A percentile compares a stretch with the other conserved stretches of the same genome.
Conservation (phyloP, 2,113 vertebrate genomes). For the Hippocampus mohnikei region DNA sequence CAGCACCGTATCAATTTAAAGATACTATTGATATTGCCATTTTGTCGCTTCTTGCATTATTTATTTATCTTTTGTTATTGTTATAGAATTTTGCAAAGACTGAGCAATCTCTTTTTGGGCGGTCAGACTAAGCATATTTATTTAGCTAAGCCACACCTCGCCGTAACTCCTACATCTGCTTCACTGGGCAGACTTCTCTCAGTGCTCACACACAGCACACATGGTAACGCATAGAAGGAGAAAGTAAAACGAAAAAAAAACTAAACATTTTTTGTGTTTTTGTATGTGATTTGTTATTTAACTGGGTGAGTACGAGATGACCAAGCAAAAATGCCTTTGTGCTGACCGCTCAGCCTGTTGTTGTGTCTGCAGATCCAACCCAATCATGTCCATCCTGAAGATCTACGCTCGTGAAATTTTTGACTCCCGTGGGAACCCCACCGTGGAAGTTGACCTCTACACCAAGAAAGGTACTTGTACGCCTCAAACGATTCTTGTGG, state of each 20-base stretch:
- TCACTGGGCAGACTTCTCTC: conserved; percentile 1
- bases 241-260: neutral
- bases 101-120: conserved; percentile 16
- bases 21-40: neutral
- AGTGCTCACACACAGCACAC: neutral
- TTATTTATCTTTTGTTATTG: neutral
- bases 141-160: conserved; percentile 37
- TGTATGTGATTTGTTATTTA: neutral
- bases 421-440: conserved; percentile 98
- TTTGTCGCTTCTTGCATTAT: conserved; percentile 1
- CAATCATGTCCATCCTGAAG: conserved; percentile 89
- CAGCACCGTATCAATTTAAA: conserved; percentile 11
- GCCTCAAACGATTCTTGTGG: neutral
- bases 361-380: conserved; percentile 61
- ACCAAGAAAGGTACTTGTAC: conserved; percentile 83
- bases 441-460: conserved; percentile 90
- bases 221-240: neutral
- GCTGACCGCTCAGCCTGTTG: conserved; percentile 1
- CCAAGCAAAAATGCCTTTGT: neutral
- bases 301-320: neutral
- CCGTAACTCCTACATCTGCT: conserved; percentile 15
- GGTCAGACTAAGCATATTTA: neutral
- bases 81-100: conserved; percentile 33
- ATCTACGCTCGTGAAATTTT: conserved; percentile 90
- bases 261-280: neutral